phyloP scores from a whole-genome alignment of 2,797 vertebrate genomes.

The Oreortyx pictus region DNA sequence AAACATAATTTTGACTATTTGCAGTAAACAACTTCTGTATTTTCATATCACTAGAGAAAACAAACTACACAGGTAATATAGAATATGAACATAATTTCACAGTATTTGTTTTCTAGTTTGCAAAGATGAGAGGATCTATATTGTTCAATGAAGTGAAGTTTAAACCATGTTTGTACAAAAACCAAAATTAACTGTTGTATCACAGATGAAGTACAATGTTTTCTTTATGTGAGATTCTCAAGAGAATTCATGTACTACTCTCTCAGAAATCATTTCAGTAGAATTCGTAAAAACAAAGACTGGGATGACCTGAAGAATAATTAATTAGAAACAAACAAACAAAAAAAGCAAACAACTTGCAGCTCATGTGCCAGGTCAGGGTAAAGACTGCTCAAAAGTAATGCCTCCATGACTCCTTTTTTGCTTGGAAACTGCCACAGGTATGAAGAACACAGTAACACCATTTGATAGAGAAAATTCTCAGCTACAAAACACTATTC shows the following conservation, averaged over 20 bases:
- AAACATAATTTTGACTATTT: background rate
- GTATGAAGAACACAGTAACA: background rate
- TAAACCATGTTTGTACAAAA: background rate
- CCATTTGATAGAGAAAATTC: background rate
- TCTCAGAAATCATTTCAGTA: background rate
- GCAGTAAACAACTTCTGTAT: constrained; percentile 20
- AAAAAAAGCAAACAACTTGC: background rate
- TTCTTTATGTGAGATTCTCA: background rate
- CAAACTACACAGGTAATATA: background rate
- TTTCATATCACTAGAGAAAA: constrained; percentile 8
- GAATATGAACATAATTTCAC: constrained; percentile 41
- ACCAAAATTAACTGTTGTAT: background rate
- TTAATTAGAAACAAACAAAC: background rate
- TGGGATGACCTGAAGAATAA: background rate
- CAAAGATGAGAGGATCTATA: constrained; percentile 4
- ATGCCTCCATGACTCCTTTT: background rate
- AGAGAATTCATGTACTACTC: background rate
- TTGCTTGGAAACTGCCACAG: background rate
- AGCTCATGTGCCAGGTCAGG: background rate
- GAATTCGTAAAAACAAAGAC: background rate
- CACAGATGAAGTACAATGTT: background rate
- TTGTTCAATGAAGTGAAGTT: constrained; percentile 32
- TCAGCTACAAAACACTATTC: background rate
- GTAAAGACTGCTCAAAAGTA: background rate
- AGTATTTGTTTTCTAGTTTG: constrained; percentile 27